Percentiles rank a stretch among this genome's conserved stretches.
These are phyloP conservation scores for Phymastichus coffea DNA, from an alignment of 1,140 invertebrate species.

Conservation along the genomic window DNA sequence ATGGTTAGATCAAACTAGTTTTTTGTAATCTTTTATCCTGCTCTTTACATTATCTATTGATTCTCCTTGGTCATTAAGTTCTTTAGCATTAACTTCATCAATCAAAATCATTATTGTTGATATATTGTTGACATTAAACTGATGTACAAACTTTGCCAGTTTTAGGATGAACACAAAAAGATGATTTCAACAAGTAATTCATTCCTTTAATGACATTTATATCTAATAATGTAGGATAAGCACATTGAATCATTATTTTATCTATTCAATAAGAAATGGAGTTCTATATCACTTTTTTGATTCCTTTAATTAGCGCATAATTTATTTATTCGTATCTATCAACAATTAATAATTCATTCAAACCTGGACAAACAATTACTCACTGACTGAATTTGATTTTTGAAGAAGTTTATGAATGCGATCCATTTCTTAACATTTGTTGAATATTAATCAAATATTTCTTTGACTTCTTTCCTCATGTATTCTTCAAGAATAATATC, in stretches of 20 bases:
- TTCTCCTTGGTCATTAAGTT: constrained; percentile 54
- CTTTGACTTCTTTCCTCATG: too few relatives aligned
- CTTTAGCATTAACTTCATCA: constrained; percentile 64
- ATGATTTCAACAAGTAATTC: constrained; percentile 95
- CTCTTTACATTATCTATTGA: constrained; percentile 41
- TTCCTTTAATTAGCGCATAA: constrained; percentile 17
- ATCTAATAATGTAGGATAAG: too few relatives aligned
- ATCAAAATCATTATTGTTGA: constrained; percentile 70
- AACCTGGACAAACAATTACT: constrained; percentile 37
- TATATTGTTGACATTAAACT: constrained; percentile 72
- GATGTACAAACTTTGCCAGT: constrained; percentile 89
- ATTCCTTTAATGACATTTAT: too few relatives aligned
- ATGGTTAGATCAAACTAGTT: constrained; percentile 66
- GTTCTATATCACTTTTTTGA: constrained; percentile 36
- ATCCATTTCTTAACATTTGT: constrained; percentile 62
- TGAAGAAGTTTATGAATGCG: constrained; percentile 56
- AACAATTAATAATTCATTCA: background rate
- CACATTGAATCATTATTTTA: too few relatives aligned
- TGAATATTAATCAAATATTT: constrained; percentile 29
- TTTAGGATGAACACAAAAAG: constrained; percentile 97
- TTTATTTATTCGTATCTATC: too few relatives aligned
- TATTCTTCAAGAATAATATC: too few relatives aligned
- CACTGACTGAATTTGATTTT: too few relatives aligned
- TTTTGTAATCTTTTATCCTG: constrained; percentile 67
- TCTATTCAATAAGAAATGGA: constrained; percentile 65